phyloP scores from a whole-genome alignment of 2,113 vertebrate species.

The Promerops cafer region DNA sequence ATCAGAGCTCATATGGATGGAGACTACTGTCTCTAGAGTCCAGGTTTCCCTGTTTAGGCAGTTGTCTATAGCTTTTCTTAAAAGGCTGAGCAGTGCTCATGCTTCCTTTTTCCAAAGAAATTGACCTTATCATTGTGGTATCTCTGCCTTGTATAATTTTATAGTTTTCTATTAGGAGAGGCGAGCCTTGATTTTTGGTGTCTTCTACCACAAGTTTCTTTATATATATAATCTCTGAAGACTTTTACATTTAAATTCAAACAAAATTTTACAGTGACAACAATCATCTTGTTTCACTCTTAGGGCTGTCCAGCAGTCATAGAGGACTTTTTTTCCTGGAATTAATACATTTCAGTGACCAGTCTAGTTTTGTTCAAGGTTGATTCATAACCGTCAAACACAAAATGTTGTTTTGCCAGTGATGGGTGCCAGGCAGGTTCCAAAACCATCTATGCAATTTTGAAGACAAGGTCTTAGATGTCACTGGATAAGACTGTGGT shows the following conservation, averaged over 20 bases:
- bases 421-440: background rate
- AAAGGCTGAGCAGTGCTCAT: background rate
- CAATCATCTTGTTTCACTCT: background rate
- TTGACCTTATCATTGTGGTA: accelerated
- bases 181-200: background rate
- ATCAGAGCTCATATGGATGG: background rate
- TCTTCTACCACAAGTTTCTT: background rate
- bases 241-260: background rate
- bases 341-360: background rate
- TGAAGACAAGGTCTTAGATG: background rate
- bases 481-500: background rate
- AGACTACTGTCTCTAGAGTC: background rate
- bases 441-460: background rate
- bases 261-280: background rate
- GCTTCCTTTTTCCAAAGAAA: background rate
- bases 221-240: background rate
- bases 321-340: background rate
- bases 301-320: background rate
- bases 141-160: background rate
- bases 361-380: background rate
- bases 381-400: background rate
- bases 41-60: background rate
- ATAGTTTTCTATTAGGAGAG: background rate
- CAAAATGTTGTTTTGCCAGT: background rate
- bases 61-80: background rate